These are phyloP conservation scores for Philopotamus ludificatus DNA, from an alignment of 1,140 invertebrate species.

Conservation along the genomic window DNA sequence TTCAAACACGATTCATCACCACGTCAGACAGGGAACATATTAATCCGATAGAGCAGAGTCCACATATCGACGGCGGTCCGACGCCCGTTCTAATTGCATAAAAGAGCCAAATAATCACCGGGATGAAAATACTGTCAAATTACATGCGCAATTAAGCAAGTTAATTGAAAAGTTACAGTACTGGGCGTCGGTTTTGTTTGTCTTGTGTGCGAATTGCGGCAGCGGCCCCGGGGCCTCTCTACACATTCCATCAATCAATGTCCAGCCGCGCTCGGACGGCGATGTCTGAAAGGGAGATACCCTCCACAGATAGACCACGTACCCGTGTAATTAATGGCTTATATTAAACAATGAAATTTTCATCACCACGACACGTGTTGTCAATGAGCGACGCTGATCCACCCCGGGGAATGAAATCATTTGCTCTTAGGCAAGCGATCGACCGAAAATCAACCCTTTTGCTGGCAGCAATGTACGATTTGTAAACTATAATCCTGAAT, in stretches of 20 bases:
- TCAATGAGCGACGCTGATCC: no score
- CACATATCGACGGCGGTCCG: no score
- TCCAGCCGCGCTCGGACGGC: constrained; percentile 7
- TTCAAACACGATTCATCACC: no score
- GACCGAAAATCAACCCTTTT: no score
- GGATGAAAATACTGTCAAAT: background rate
- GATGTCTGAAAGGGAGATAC: background rate
- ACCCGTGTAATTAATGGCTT: constrained; percentile 19
- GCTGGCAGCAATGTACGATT: no score
- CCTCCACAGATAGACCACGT: background rate
- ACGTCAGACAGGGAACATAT: no score
- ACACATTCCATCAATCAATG: constrained; percentile 35
- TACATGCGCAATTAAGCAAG: constrained; percentile 16
- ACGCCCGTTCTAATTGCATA: constrained; percentile 4
- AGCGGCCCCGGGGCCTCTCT: background rate
- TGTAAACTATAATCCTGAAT: no score
- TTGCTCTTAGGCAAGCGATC: no score
- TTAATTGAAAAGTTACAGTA: constrained; percentile 36
- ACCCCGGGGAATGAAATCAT: no score
- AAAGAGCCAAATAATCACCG: background rate
- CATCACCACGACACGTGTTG: background rate
- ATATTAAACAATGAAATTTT: constrained; percentile 11
- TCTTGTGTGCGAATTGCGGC: constrained; percentile 16
- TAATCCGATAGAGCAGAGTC: no score
- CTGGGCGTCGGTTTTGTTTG: constrained; percentile 10